A percentile compares a stretch with the other conserved stretches of the same genome.
Conservation (phyloP, 2,797 vertebrate genomes). For the Threskiornis aethiopicus region DNA sequence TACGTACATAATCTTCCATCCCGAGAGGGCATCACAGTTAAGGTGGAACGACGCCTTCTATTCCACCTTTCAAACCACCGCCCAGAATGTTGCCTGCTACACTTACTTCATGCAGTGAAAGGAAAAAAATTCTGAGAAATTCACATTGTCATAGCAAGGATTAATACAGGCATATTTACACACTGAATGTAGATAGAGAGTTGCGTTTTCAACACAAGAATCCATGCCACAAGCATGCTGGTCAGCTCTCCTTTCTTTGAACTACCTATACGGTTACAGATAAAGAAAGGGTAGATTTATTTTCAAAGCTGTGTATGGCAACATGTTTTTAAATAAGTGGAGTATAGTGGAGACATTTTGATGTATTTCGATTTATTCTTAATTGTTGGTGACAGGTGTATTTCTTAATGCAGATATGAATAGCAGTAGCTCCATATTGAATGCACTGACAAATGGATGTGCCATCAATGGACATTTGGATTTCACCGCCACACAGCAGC, state of each 20-base stretch:
- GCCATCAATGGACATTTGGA: conserved; percentile 78
- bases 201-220: background rate
- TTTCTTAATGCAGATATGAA: conserved; percentile 82
- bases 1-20: background rate
- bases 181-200: background rate
- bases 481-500: conserved; percentile 54
- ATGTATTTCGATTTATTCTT: conserved; percentile 51
- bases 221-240: background rate
- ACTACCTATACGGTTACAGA: background rate
- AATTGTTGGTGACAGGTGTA: conserved; percentile 85
- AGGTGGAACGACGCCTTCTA: background rate
- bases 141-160: background rate
- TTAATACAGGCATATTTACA: background rate
- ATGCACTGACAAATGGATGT: conserved; percentile 80
- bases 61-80: background rate
- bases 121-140: background rate
- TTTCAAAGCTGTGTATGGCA: conserved; percentile 1
- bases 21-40: background rate
- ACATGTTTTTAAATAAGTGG: background rate
- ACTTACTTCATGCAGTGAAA: background rate
- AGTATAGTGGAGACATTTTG: conserved; percentile 24
- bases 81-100: background rate
- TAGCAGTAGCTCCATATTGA: conserved; percentile 79
- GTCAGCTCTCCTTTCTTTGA: background rate
- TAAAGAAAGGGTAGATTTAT: background rate